Evolutionary conservation across 2,797 vertebrate species (phyloP), one percentile per base, ranked within the genome.

Genomic region (Tauraco hartlaubi): DNA sequence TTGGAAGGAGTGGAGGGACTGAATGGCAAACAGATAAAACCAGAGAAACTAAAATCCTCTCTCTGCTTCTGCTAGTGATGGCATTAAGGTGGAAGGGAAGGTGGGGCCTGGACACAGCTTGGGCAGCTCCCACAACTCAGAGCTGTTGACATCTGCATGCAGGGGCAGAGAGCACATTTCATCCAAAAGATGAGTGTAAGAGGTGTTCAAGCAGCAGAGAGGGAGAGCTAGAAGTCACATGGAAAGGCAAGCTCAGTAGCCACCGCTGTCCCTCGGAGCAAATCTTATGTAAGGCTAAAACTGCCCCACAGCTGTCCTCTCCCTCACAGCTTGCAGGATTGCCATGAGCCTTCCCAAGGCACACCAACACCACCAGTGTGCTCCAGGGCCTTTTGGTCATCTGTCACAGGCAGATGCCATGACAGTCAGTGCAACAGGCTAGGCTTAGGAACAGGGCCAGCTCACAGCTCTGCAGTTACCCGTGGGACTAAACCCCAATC

Each of bases 251-350:
- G 43, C 55, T 78, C 69, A 49, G 61, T 3, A 90, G 21, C 33
- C 31, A 16, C 58, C 7, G 1, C 54, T 59, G 16, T n/a, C 37
- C 28, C 26, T 63, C 49, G 39, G 16, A 74, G 59, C 15, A 41
- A 72, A 67, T 31, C 5, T 51, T 35, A 75, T 0, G 1, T 19
- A 54, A 3, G 12, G 26, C 35, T 72, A 43, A 28, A 55, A 46
- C 10, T 37, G 29, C 13, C 28, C 35, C n/a, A 33, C 15, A 54
- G 23, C 67, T 54, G 69, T 63, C 41, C 13, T 58, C 44, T 46
- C 35, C 15, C 11, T 3, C 0, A 0, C 25, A 26, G 69, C 52
- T 20, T 61, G n/a, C 19, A 72, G 37, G 74, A 51, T 4, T 51
- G 22, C 29, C n/a, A 16, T 3, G 35, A 0, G 1, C n/a, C 69